Evolutionary conservation across 2,797 vertebrate species (phyloP), one percentile per base, ranked within the genome.

Genomic region (Pterois miles): DNA sequence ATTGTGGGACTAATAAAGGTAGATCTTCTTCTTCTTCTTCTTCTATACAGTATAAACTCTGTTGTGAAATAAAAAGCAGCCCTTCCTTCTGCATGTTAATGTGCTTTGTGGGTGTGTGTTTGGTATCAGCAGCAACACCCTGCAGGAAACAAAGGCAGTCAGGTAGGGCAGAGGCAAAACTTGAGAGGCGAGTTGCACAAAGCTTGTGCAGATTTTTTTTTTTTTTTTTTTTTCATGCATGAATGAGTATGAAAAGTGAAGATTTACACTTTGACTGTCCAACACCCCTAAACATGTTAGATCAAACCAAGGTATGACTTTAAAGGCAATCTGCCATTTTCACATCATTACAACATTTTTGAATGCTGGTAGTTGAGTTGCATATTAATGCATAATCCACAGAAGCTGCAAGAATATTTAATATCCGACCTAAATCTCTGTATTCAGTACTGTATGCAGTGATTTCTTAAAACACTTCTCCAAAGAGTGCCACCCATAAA

Each of bases 61-160:
- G 46, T 48, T 20, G 8, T 8, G 20, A 14, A 54, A 54, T 6
- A 13, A 7, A 31, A 63, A 43, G 6, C 10, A 9, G 8, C 5
- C 5, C 12, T 1, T 12, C 2, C 1, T 4, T 5, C 3, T 50
- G 8, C 2, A 12, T 8, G 13, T 22, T 20, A 7, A 20, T 38
- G 6, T 25, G 48, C 20, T 34, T 16, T 34, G n/a, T 66, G 78
- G 12, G 75, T 34, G 71, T 78, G 65, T 76, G 38, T 20, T 54
- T 43, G 53, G 78, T 82, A 53, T 85, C 71, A 65, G 76, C 38
- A 22, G 80, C 40, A 67, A 68, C 86, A 80, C 84, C 77, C 81
- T 69, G 34, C 2, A 3, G 1, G 10, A 83, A 86, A 78, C 69
- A 82, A 88, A 38, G 33, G 67, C 52, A 31, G 20, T 4, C 29